phyloP scores from a whole-genome alignment of 2,113 vertebrate species.

The Lagopus leucura region DNA sequence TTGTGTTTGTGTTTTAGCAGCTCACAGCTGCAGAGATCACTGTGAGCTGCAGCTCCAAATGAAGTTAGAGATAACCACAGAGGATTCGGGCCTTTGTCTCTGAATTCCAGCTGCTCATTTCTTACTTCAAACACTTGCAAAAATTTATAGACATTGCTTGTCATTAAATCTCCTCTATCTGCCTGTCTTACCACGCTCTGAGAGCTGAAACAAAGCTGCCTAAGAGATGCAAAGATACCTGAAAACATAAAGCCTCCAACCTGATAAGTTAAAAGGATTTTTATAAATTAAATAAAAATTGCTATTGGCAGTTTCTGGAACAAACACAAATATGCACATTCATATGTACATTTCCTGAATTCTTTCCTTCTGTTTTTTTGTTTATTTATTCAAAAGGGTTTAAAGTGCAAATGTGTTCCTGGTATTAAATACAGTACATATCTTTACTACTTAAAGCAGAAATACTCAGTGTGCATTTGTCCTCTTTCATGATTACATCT shows the following conservation, averaged over 20 bases:
- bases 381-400: not conserved
- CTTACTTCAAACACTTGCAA: conserved; percentile 1
- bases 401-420: not conserved
- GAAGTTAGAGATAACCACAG: not conserved
- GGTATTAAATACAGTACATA: not conserved
- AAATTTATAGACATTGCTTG: not conserved
- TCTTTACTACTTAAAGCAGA: not conserved
- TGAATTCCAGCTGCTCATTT: conserved; percentile 2
- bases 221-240: not conserved
- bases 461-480: not conserved
- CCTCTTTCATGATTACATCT: not conserved
- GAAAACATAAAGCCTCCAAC: not conserved
- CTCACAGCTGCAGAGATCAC: not conserved
- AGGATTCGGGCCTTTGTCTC: not conserved
- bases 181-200: not conserved
- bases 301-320: not conserved
- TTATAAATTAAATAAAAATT: not conserved
- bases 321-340: not conserved
- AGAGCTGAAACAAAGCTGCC: not conserved
- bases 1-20: not conserved
- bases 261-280: not conserved
- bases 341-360: not conserved
- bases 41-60: not conserved
- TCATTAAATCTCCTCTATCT: conserved; percentile 9
- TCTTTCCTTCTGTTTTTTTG: not conserved